These are phyloP conservation scores for Sarcophilus harrisii DNA, from an alignment of 2,797 vertebrate genomes.

Conservation along the genomic window DNA sequence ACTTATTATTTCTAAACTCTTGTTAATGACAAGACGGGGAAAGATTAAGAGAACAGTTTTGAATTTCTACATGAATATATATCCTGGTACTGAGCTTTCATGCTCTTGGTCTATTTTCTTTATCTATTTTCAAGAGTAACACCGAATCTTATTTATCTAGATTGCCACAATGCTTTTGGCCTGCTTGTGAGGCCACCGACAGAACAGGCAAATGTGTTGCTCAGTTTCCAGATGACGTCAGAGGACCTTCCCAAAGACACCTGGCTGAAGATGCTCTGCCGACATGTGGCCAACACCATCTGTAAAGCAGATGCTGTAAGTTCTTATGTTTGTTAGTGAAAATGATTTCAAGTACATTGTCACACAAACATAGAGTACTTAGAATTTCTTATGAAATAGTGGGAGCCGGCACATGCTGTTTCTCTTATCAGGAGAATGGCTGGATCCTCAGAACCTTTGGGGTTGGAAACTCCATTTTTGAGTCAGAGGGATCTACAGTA, in stretches of 20 bases:
- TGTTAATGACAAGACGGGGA: background rate
- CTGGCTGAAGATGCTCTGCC: constrained; percentile 94
- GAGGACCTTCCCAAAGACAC: constrained; percentile 93
- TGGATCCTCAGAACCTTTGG: background rate
- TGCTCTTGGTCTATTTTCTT: constrained; percentile 10
- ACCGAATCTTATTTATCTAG: constrained; percentile 80
- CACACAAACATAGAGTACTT: background rate
- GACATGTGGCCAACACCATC: constrained; percentile 98
- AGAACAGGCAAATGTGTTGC: constrained; percentile 95
- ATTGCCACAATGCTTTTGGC: constrained; percentile 96
- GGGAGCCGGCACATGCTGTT: constrained; percentile 17
- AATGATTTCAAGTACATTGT: background rate
- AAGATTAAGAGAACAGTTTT: constrained; percentile 6
- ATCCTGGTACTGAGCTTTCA: background rate
- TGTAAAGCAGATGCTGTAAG: constrained; percentile 97
- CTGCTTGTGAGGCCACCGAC: constrained; percentile 96
- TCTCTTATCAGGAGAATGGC: background rate
- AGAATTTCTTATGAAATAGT: constrained; percentile 24
- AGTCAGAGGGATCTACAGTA: background rate
- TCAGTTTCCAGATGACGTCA: constrained; percentile 95
- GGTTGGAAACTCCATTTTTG: background rate
- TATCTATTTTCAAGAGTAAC: constrained; percentile 48
- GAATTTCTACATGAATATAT: background rate
- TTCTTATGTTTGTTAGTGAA: constrained; percentile 61
- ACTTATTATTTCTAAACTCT: background rate